These are phyloP conservation scores for Aspidoscelis tigris DNA, from an alignment of 2,113 vertebrate genomes.

Conservation along the genomic window DNA sequence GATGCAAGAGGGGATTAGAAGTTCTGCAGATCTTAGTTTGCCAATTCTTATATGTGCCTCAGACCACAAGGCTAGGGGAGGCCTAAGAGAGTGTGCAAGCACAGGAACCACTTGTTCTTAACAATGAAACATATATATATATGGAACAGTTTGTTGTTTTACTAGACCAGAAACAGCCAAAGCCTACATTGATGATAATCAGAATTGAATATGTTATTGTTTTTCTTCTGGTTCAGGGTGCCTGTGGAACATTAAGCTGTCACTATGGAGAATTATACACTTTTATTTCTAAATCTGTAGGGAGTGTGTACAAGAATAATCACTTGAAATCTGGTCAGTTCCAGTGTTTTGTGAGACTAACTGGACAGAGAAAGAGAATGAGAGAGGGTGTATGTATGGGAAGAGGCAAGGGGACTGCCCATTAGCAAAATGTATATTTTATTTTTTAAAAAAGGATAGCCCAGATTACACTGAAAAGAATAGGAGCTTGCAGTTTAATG, in stretches of 20 bases:
- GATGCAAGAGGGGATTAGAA: background rate
- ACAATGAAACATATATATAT: background rate
- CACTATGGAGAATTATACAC: background rate
- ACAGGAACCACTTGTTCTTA: background rate
- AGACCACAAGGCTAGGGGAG: background rate
- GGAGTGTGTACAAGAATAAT: background rate
- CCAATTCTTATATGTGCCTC: background rate
- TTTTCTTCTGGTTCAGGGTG: background rate
- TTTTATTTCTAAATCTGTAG: background rate
- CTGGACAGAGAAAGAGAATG: background rate
- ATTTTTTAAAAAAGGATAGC: too few relatives aligned
- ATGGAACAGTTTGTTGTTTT: too few relatives aligned
- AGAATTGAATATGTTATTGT: background rate
- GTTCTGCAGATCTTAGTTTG: background rate
- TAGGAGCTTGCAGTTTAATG: too few relatives aligned
- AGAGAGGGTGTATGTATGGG: too few relatives aligned
- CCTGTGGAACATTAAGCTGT: background rate
- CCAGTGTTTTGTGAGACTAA: background rate
- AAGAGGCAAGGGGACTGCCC: too few relatives aligned
- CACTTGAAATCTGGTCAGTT: background rate
- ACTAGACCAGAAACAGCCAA: too few relatives aligned
- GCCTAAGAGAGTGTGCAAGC: background rate
- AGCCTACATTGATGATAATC: background rate
- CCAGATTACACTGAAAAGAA: too few relatives aligned
- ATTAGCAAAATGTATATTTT: too few relatives aligned